Base-by-base conservation (phyloP, 2,888 invertebrate genomes). In the Thysanoteuthis rhombus region DNA sequence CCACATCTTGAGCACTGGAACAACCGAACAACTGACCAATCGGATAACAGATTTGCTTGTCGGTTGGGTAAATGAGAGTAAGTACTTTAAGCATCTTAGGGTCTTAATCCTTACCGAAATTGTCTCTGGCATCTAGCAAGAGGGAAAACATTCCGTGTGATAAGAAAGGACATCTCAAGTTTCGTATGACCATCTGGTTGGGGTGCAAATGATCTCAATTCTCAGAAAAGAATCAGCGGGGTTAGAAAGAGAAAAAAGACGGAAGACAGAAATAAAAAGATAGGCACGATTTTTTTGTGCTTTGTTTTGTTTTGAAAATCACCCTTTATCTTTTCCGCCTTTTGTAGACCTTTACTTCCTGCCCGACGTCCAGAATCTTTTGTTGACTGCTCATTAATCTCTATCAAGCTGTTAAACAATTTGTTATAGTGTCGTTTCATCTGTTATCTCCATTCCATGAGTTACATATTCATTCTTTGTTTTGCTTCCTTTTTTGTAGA, bases 401-500 rank as follows among this genome's bases (percentile, higher is more conserved):
- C n/a, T 75, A 75, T 75, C 75, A 75, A 75, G 75, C 75, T 75
- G 75, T 75, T 75, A n/a, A 75, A n/a, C 75, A 75, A 75, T 75
- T 75, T 75, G 75, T 75, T 75, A n/a, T 75, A n/a, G 75, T n/a
- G n/a, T 16, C 36, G n/a, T n/a, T 75, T 75, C 12, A 19, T n/a
- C 75, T 16, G n/a, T 75, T 75, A 75, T 75, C 75, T 75, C 19
- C n/a, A 75, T 16, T 75, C n/a, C n/a, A 75, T 16, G n/a, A n/a
- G 10, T 1, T 0, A 12, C 16, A 36, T 12, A 10, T n/a, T 75
- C 36, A 16, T 75, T 75, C n/a, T 75, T 75, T n/a, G 4, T 75
- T 16, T 75, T 12, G n/a, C n/a, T n/a, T 16, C 4, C 36, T 10
- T n/a, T 75, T 75, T 1, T 52, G 22, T 1, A 25, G 2, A 25